A percentile compares a stretch with the other conserved stretches of the same genome.
phyloP scores from a whole-genome alignment of 2,113 vertebrate genomes.

The Neodon shergylaensis region DNA sequence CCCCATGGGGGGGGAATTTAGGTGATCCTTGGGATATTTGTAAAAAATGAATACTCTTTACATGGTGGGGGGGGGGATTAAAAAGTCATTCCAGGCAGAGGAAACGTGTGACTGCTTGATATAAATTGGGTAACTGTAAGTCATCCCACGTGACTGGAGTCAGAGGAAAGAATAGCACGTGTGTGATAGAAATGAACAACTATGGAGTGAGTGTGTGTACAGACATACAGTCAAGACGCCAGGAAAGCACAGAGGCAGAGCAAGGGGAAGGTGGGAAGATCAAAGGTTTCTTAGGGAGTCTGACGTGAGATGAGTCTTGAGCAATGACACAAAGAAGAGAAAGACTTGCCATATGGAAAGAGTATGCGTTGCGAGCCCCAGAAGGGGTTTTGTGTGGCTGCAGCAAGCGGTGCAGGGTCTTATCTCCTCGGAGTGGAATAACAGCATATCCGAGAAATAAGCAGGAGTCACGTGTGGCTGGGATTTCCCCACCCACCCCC shows the following conservation, averaged over 20 bases:
- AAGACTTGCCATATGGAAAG: neutral
- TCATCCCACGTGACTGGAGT: neutral
- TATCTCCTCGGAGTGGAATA: neutral
- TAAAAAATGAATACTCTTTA: neutral
- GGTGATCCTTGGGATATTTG: neutral
- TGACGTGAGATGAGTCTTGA: neutral
- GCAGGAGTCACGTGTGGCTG: neutral
- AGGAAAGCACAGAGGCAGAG: neutral
- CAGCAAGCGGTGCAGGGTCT: neutral
- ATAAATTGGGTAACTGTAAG: neutral
- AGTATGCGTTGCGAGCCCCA: neutral
- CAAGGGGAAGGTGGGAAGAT: neutral
- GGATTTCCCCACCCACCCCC: neutral
- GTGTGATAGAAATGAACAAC: neutral
- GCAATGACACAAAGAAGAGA: neutral
- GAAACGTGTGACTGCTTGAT: neutral
- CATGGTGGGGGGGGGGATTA: neutral
- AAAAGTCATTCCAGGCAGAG: constrained; percentile 2
- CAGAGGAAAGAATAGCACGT: neutral
- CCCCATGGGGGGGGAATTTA: neutral
- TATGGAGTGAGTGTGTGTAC: neutral
- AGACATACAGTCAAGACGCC: neutral
- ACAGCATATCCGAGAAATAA: neutral
- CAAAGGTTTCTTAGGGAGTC: neutral
- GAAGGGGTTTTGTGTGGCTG: neutral